Conservation (phyloP, 2,888 invertebrate genomes). For the Tiliacea aurago region DNA sequence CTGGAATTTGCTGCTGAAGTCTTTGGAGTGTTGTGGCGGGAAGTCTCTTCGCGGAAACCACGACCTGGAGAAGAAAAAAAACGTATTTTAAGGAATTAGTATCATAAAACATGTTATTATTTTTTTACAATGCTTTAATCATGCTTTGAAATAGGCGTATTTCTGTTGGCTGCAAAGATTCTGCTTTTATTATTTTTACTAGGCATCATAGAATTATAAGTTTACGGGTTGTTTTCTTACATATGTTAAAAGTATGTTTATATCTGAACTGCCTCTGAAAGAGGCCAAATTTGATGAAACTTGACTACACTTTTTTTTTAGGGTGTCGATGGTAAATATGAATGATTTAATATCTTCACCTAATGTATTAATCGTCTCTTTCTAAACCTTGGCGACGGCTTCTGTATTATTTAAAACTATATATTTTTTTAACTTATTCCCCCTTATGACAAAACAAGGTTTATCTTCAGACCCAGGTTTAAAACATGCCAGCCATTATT, state of each 20-base stretch:
- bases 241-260: neutral
- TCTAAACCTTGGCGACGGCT: neutral
- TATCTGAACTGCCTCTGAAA: neutral
- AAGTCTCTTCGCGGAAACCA: conserved; percentile 89
- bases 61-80: conserved; percentile 76
- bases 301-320: no score
- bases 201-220: neutral
- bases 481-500: no score
- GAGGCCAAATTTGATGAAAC: neutral
- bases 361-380: neutral
- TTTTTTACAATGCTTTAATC: neutral
- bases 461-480: no score
- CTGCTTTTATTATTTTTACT: neutral
- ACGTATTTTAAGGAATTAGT: neutral
- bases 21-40: conserved; percentile 90
- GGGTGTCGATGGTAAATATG: neutral
- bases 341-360: neutral
- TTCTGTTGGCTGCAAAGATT: neutral
- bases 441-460: no score
- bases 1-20: conserved; percentile 85
- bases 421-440: no score
- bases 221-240: neutral
- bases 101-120: neutral
- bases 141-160: neutral
- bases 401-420: neutral